Conservation (phyloP, 2,797 vertebrate genomes). For the Morus bassanus region DNA sequence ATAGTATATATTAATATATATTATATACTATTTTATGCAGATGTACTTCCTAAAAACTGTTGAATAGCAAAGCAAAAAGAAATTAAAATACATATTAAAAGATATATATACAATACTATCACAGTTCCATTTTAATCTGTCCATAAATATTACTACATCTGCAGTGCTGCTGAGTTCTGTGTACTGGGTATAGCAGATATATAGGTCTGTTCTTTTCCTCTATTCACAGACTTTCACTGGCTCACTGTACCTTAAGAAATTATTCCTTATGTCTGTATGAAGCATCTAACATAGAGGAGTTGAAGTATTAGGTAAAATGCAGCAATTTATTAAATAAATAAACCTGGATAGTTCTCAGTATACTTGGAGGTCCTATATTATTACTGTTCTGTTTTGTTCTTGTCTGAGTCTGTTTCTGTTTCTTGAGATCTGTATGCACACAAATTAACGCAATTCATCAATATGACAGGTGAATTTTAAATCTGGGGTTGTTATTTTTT, state of each 20-base stretch:
- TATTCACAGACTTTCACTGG: background rate
- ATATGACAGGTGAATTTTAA: constrained; percentile 30
- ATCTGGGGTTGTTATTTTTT: background rate
- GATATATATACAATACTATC: background rate
- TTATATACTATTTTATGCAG: background rate
- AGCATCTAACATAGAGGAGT: background rate
- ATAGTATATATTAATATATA: background rate
- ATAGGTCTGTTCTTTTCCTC: background rate
- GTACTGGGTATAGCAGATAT: background rate
- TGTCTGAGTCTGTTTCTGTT: background rate
- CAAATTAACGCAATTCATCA: constrained; percentile 43
- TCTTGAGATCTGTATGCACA: background rate
- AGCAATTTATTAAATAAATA: background rate
- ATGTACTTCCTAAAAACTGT: background rate
- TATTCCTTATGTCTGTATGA: background rate
- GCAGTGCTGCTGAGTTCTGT: background rate
- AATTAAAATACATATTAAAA: background rate
- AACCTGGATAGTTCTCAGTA: background rate
- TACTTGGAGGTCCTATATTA: background rate
- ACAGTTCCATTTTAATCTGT: background rate
- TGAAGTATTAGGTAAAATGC: background rate
- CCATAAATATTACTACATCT: background rate
- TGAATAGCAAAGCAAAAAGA: background rate
- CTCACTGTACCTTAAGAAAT: background rate
- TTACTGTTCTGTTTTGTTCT: background rate